Conservation (phyloP, 2,113 vertebrate genomes). For the Ondatra zibethicus region DNA sequence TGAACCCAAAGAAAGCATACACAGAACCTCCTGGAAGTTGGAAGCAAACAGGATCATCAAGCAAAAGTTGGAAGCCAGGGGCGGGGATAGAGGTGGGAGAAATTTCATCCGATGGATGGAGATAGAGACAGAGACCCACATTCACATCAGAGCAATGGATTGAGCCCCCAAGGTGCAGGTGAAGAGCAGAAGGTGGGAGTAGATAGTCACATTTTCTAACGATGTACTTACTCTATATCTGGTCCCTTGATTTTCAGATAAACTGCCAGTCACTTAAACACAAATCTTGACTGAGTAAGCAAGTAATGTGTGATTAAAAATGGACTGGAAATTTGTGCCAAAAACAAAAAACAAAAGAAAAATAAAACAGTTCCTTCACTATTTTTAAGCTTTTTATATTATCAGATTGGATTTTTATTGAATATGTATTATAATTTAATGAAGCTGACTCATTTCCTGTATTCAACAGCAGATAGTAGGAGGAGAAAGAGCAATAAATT, state of each 20-base stretch:
- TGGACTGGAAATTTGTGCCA: background rate
- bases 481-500: background rate
- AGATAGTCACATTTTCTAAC: background rate
- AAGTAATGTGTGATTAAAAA: background rate
- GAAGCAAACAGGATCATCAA: no score
- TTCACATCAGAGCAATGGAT: no score
- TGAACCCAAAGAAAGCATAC: no score
- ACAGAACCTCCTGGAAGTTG: no score
- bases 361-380: background rate
- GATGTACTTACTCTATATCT: background rate
- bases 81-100: no score
- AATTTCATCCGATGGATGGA: no score
- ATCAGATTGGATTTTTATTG: background rate
- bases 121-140: no score
- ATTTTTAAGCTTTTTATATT: conserved; percentile 10
- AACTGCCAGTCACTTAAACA: background rate
- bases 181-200: no score
- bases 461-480: background rate
- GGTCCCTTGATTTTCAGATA: fast-evolving
- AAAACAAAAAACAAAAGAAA: background rate
- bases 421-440: background rate
- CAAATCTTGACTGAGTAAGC: background rate
- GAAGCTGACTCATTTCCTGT: background rate
- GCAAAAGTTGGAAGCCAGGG: no score
- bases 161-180: no score